Evolutionary conservation across 2,113 vertebrate species (phyloP), one percentile per base, ranked within the genome.

Genomic region (Potamarius usumacintae): DNA sequence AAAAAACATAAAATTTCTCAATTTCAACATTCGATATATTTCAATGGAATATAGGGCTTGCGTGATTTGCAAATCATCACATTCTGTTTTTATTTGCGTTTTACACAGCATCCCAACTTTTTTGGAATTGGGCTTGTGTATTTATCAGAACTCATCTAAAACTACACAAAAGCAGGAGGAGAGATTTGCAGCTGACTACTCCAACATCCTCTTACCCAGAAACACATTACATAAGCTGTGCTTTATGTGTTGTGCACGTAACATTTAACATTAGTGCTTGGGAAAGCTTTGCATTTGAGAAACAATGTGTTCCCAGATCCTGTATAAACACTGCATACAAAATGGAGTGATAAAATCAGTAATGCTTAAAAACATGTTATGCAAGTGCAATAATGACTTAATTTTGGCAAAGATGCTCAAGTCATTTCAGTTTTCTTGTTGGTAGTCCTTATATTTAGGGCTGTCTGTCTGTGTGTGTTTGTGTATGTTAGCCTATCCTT

Each of bases 401-500:
- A 53, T 27, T 86, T 89, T 58, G 71, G 57, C 79, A 69, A 67
- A 65, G 57, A 69, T 57, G 53, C 83, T 30, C 55, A 80, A 69
- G 1, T 86, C 69, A n/a, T 83, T 88, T 76, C 62, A 77, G 25
- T 85, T 83, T 74, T 30, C 15, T 18, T 86, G 20, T 52, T 76
- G 7, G 11, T 52, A 17, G 12, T 30, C 55, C 53, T 57, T 79
- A n/a, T 34, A 27, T 84, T 60, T n/a, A 79, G 76, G 15, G 17
- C 7, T 48, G 84, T 8, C 0, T 85, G 76, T 92, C 9, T 82
- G 34, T 83, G 55, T 87, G 18, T 77, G 77, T 78, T 15, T 92
- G 74, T 88, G 27, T 84, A 76, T 84, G 67, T 91, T 96, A 99
- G 98, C 96, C 95, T 99, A 97, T 89, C 98, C 98, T 81, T 98